These are phyloP conservation scores for Sitobion miscanthi DNA, from an alignment of 1,140 invertebrate genomes.

Conservation along the genomic window DNA sequence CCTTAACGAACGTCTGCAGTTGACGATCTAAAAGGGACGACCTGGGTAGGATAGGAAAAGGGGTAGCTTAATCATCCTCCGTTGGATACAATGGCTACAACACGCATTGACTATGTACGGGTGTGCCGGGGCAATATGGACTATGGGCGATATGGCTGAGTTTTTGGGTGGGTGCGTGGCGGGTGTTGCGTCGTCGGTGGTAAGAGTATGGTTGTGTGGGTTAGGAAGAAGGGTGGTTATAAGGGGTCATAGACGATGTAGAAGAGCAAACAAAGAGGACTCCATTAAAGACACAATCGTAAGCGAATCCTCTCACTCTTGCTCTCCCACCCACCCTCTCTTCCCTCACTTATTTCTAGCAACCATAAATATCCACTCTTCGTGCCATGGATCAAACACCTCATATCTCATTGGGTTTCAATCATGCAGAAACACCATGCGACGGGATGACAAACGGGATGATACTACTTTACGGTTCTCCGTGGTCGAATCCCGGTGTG, in stretches of 20 bases:
- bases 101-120: background rate
- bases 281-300: constrained; percentile 44
- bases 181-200: background rate
- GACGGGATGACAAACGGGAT: background rate
- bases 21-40: constrained; percentile 37
- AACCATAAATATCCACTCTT: background rate
- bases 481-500: background rate
- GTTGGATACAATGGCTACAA: constrained; percentile 13
- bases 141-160: background rate
- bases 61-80: constrained; percentile 37
- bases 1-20: constrained; percentile 56
- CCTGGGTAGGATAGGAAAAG: background rate
- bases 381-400: background rate
- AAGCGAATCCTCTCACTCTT: background rate
- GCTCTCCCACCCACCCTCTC: background rate
- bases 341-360: background rate
- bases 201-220: background rate
- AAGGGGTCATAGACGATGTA: background rate
- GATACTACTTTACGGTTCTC: background rate
- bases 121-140: background rate
- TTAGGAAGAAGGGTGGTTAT: background rate
- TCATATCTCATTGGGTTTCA: constrained; percentile 27
- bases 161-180: background rate
- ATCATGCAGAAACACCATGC: background rate
- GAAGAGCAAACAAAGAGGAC: background rate